Evolutionary conservation across 2,888 invertebrate genomes (phyloP), one percentile per base, ranked within the genome.

Genomic region (Pedicia rivosa): DNA sequence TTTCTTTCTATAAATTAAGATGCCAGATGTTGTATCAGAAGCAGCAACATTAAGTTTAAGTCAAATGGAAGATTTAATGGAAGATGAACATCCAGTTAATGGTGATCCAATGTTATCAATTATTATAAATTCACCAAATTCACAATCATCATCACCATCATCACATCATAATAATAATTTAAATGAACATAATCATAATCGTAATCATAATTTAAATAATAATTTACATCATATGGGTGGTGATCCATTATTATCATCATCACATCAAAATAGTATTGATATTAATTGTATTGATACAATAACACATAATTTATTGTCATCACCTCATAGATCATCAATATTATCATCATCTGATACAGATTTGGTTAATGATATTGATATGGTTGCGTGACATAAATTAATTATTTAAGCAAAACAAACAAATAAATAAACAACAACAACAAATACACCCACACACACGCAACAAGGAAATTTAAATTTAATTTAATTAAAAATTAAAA

Each of bases 21-120:
- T 72, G 63, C 67, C 71, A 3, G 71, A 70, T 45, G 65, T 70
- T 31, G 64, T 69, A 42, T 62, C 64, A 15, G 69, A 70, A 43
- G 63, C 67, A 15, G 49, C 57, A 31, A 63, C 67, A 33, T 54
- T 72, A 44, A 70, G 67, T 48, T 60, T 72, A 48, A 66, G 70
- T 40, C 69, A 70, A 46, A 68, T 74, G 54, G 75, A 76, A 45
- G 77, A 78, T 52, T 59, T 75, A 34, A 71, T 72, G 68, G 71
- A 72, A 43, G 72, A 72, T 46, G 71, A 72, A 20, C 67, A 67
- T 48, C 65, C 68, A 4, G 63, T 67, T 10, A 69, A 71, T 43
- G 70, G 69, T 30, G 77, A 78, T 53, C 69, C 74, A 4, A 70
- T 77, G 66, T 55, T 77, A 29, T 70, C 67, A n/a, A 52, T 55